Conservation (phyloP, 2,797 vertebrate species). For the Scyliorhinus canicula region DNA sequence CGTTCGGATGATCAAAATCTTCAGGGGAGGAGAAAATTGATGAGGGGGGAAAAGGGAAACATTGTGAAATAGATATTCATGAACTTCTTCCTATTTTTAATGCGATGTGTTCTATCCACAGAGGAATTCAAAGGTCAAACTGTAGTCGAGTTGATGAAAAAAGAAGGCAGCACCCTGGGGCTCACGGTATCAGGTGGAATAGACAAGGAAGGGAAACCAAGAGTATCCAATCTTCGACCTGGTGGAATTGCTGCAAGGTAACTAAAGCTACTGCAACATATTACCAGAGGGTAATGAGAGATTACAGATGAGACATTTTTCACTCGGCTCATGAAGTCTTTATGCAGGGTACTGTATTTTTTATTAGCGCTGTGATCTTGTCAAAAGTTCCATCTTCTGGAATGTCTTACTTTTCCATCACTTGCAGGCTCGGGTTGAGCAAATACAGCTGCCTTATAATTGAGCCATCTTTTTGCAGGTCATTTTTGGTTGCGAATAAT, state of each 20-base stretch:
- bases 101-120: slow-evolving; percentile 53
- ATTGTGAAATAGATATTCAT: not conserved
- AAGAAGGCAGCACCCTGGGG: slow-evolving; percentile 92
- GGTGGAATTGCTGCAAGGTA: slow-evolving; percentile 95
- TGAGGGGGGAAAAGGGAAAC: not conserved
- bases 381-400: no score
- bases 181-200: slow-evolving; percentile 91
- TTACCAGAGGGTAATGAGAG: not conserved
- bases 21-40: not conserved
- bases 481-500: not conserved
- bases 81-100: not conserved
- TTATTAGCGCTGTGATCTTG: not conserved
- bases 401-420: not conserved
- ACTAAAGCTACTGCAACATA: slow-evolving; percentile 40
- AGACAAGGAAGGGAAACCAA: slow-evolving; percentile 93
- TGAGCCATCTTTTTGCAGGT: not conserved
- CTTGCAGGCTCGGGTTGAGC: not conserved
- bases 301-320: not conserved
- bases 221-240: slow-evolving; percentile 93
- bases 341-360: not conserved
- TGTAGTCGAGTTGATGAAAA: slow-evolving; percentile 94
- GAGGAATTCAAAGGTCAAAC: slow-evolving; percentile 95
- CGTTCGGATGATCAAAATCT: no score
- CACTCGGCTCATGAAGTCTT: not conserved
- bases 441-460: not conserved